Conservation (phyloP, 2,888 invertebrate species). For the Drosophila nigricruria region DNA sequence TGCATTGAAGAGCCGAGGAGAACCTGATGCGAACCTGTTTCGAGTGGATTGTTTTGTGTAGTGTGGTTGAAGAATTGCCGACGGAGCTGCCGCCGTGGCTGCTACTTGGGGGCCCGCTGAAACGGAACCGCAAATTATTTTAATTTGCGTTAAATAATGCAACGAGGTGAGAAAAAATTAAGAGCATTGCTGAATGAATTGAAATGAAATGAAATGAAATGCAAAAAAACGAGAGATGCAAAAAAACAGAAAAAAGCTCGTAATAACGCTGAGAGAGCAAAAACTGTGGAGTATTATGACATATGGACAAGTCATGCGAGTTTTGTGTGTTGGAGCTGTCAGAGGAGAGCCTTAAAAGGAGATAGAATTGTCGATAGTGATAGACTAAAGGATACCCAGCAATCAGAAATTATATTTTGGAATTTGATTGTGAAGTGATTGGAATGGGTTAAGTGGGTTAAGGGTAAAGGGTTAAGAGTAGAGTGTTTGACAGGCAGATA, state of each 20-base stretch:
- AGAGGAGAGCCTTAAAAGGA: not conserved
- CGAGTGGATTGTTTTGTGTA: conserved; percentile 45
- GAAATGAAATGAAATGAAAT: conserved; percentile 38
- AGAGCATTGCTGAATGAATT: conserved; percentile 67
- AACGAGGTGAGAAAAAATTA: conserved; percentile 82
- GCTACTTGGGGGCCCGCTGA: conserved; percentile 59
- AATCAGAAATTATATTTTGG: not conserved
- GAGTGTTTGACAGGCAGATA: not conserved
- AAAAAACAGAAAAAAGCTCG: conserved; percentile 20
- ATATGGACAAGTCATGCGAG: conserved; percentile 29
- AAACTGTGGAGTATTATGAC: conserved; percentile 45
- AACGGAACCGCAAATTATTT: conserved; percentile 82
- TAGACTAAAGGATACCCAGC: conserved; percentile 2
- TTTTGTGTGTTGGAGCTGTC: conserved; percentile 3
- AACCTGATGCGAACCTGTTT: conserved; percentile 66
- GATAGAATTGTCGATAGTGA: not conserved
- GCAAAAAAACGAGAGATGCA: conserved; percentile 5
- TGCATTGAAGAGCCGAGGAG: conserved; percentile 16
- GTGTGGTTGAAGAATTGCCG: conserved; percentile 39
- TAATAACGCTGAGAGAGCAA: conserved; percentile 34
- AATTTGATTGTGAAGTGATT: not conserved
- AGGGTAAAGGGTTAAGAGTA: not conserved
- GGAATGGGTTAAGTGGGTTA: too few species aligned
- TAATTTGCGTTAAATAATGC: conserved; percentile 82
- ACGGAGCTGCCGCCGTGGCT: conserved; percentile 19